Evolutionary conservation across 2,888 invertebrate species (phyloP).

Genomic region (Scaptodrosophila latifasciaeformis): DNA sequence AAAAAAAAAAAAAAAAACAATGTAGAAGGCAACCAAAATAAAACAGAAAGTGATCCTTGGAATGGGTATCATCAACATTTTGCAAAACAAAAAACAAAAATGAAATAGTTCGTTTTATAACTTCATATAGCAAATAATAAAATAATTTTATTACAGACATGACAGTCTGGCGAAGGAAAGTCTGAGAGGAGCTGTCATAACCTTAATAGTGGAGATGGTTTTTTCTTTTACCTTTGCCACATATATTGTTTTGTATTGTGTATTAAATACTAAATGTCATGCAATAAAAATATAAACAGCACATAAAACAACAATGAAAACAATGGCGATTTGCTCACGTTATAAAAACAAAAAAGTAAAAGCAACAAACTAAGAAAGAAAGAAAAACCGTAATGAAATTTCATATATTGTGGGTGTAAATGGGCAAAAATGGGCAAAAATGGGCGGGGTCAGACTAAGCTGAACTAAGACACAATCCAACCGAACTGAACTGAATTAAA

Average conservation of each 20-base stretch:
- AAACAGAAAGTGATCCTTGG: not conserved
- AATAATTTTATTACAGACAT: conserved; percentile 62
- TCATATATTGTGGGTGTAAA: too few relatives aligned
- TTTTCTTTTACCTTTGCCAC: too few relatives aligned
- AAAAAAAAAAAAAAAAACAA: conserved; percentile 30
- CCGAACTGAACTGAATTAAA: conserved; percentile 16
- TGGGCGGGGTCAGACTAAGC: not conserved
- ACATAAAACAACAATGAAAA: conserved; percentile 68
- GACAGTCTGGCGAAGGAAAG: conserved; percentile 42
- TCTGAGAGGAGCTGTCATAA: conserved; percentile 16
- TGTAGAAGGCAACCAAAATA: too few relatives aligned
- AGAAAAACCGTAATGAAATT: conserved; percentile 54
- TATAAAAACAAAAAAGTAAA: not conserved
- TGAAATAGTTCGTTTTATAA: conserved; percentile 44
- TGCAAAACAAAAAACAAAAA: not conserved
- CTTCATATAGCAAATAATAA: conserved; percentile 52
- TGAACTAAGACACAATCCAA: not conserved
- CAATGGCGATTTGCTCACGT: conserved; percentile 45
- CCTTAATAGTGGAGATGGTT: conserved; percentile 38
- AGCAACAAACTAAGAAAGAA: not conserved
- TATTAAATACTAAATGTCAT: conserved; percentile 64
- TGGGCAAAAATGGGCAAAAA: not conserved
- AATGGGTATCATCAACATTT: not conserved
- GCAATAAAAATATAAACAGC: conserved; percentile 67
- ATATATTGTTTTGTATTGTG: conserved; percentile 28